Conservation (phyloP, 2,113 vertebrate genomes). For the Phoenicopterus ruber region DNA sequence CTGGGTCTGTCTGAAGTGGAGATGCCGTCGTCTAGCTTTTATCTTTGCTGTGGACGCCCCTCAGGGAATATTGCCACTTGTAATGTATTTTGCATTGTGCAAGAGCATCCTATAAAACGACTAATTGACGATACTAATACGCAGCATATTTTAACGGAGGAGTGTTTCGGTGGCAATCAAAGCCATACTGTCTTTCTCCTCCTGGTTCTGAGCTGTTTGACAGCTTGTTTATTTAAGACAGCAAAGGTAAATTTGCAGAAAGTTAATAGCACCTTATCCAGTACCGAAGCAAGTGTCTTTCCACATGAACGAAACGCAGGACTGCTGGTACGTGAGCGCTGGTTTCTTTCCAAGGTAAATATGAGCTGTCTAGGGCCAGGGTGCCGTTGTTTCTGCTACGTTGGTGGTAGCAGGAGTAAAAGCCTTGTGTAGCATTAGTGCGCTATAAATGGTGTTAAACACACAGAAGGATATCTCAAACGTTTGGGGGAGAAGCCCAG, state of each 20-base stretch:
- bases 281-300: background rate
- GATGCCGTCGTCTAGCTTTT: background rate
- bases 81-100: background rate
- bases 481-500: background rate
- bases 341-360: background rate
- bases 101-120: background rate
- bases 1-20: background rate
- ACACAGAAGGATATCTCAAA: background rate
- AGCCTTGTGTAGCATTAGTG: too few relatives aligned
- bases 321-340: background rate
- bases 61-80: background rate
- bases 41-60: background rate
- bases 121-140: background rate
- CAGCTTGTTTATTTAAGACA: background rate
- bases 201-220: background rate
- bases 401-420: background rate
- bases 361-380: background rate
- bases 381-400: fast-evolving
- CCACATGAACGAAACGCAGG: background rate
- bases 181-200: background rate
- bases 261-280: background rate
- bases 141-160: background rate
- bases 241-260: background rate
- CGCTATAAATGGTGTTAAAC: background rate
- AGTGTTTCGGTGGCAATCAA: background rate